A percentile compares a stretch with the other conserved stretches of the same genome.
Conservation (phyloP, 2,888 invertebrate genomes). For the Furcula furcula region DNA sequence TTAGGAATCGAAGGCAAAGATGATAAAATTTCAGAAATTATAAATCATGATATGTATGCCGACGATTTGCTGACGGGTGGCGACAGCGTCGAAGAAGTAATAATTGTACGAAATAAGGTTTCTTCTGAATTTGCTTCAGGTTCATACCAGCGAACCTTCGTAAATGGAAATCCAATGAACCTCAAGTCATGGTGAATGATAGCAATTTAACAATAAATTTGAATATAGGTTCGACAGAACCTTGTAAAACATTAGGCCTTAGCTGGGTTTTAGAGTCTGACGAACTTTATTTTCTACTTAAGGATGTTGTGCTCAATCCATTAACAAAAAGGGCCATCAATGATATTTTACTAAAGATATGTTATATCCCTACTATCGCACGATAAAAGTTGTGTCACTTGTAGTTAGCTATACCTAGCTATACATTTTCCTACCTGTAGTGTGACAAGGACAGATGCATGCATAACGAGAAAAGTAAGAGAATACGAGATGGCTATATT, state of each 20-base stretch:
- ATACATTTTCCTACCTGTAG: too few relatives aligned
- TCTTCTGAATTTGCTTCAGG: slow-evolving; percentile 3
- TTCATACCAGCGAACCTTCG: slow-evolving; percentile 2
- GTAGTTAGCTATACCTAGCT: too few relatives aligned
- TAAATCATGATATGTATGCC: slow-evolving; percentile 29
- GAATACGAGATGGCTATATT: too few relatives aligned
- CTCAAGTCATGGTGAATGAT: background rate
- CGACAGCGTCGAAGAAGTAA: background rate
- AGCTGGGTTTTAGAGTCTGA: slow-evolving; percentile 1
- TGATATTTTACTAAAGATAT: too few relatives aligned
- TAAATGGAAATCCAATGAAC: slow-evolving; percentile 6
- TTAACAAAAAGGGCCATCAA: slow-evolving; percentile 1
- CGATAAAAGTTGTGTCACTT: too few relatives aligned
- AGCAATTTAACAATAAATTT: background rate
- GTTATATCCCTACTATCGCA: too few relatives aligned
- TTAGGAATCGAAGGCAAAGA: too few relatives aligned
- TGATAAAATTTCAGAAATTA: slow-evolving; percentile 17
- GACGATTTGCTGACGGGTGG: slow-evolving; percentile 20
- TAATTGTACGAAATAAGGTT: background rate
- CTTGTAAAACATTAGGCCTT: slow-evolving; percentile 3
- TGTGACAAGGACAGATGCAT: too few relatives aligned
- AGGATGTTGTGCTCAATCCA: background rate
- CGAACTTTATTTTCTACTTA: slow-evolving; percentile 1
- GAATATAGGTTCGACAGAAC: slow-evolving; percentile 1
- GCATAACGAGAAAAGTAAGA: too few relatives aligned